Evolutionary conservation across 2,797 vertebrate species (phyloP), one percentile per base, ranked within the genome.

Genomic region (Microctenopoma lineatum): DNA sequence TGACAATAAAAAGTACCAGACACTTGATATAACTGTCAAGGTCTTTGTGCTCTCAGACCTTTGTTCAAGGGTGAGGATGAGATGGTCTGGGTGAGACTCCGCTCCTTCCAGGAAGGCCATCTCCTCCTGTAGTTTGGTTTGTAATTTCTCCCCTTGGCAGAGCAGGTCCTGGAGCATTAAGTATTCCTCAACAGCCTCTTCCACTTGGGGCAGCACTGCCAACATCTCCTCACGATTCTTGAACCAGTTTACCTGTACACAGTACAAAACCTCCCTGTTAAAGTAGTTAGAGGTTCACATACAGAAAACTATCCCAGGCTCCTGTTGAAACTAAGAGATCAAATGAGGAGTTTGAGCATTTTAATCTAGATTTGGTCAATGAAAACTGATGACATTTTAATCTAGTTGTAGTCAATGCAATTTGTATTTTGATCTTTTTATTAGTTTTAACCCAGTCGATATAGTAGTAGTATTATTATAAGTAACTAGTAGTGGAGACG

Each of bases 181-280:
- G 83, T 99, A 98, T 80, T 98, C 97, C 42, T 96, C 96, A 67
- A 99, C 93, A 0, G 94, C 94, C 72, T 91, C 93, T 50, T 99
- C 97, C 88, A 99, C 84, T 81, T 98, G 97, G 2, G 97, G 97
- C 77, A 99, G 92, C 59, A 98, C 96, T 4, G 90, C 89, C 71
- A 97, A 90, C 96, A 99, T 98, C 89, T 99, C 98, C 2, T 99
- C 98, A 18, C 97, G 95, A 77, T 99, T 99, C 89, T 98, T 99
- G 82, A 99, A 99, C 98, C 98, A 99, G 91, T 98, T 99, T 64
- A 99, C 98, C 98, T 99, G 86, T 29, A 21, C 21, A 21, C 21
- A 21, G 21, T 21, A 21, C 21, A 21, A 21, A 21, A 21, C 21
- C 21, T 21, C 21, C 21, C 21, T 21, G 21, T 21, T 21, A 21